A percentile compares a stretch with the other conserved stretches of the same genome.
Conservation (phyloP, 2,797 vertebrate genomes). For the Emys orbicularis region DNA sequence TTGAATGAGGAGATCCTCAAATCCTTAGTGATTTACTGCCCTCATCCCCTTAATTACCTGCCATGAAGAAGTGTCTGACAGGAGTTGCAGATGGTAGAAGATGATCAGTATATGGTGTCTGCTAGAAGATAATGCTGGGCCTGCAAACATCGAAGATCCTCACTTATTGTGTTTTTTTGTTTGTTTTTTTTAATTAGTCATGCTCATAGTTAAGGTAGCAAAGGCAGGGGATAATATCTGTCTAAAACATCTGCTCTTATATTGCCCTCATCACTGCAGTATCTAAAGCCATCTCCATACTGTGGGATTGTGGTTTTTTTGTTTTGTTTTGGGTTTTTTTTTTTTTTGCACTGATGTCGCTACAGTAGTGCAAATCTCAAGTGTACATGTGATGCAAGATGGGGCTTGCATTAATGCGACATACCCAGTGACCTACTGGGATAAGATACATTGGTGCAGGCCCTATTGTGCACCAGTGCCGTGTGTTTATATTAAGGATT, state of each 20-base stretch:
- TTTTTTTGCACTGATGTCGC: neutral
- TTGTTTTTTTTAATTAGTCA: neutral
- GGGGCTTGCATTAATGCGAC: neutral
- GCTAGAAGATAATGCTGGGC: neutral
- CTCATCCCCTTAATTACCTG: neutral
- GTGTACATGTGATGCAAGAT: neutral
- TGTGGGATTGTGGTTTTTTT: accelerated
- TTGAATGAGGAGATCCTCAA: neutral
- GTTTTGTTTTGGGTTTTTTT: too few relatives aligned
- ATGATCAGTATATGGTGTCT: neutral
- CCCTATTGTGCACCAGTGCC: neutral
- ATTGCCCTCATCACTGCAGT: neutral
- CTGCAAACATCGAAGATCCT: neutral
- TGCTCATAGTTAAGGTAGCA: neutral
- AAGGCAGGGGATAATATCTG: neutral
- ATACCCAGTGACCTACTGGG: neutral
- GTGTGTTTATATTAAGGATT: neutral
- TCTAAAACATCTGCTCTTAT: neutral
- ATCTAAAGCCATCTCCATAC: neutral
- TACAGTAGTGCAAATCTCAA: accelerated
- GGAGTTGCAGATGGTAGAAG: neutral
- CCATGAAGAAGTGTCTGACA: accelerated
- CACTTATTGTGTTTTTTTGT: neutral
- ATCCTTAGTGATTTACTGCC: accelerated
- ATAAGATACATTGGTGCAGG: neutral